A percentile compares a stretch with the other conserved stretches of the same genome.
These are phyloP conservation scores for Tiliacea citrago DNA, from an alignment of 2,888 invertebrate species.

Conservation along the genomic window DNA sequence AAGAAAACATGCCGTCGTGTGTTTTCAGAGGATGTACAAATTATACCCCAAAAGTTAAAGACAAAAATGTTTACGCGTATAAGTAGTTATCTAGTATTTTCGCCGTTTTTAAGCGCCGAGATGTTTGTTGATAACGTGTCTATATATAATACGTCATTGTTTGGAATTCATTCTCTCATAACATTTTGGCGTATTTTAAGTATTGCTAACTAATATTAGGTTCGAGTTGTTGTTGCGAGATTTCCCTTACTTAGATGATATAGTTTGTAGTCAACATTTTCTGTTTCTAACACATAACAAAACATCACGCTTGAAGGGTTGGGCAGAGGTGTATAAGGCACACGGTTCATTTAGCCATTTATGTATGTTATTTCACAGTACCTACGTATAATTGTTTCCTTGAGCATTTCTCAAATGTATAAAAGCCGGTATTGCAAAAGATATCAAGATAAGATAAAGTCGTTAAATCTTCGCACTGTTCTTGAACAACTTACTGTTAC, in stretches of 20 bases:
- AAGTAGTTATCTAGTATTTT: too few species aligned
- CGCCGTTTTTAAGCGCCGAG: too few species aligned
- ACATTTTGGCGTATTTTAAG: not conserved
- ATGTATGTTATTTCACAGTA: not conserved
- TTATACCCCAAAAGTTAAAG: too few species aligned
- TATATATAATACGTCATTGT: too few species aligned
- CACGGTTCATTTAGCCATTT: not conserved
- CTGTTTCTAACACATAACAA: not conserved
- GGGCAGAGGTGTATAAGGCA: too few species aligned
- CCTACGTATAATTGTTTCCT: conserved; percentile 1
- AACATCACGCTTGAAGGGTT: not conserved
- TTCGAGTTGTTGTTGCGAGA: not conserved
- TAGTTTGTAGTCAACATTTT: not conserved
- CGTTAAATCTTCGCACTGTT: conserved; percentile 44
- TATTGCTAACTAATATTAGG: not conserved
- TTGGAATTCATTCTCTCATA: not conserved
- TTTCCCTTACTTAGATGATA: not conserved
- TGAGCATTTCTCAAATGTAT: conserved; percentile 14
- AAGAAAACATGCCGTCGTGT: too few species aligned
- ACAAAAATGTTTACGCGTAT: too few species aligned
- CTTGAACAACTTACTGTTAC: conserved; percentile 28
- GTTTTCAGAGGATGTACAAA: too few species aligned
- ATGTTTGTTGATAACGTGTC: too few species aligned
- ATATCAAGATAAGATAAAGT: conserved; percentile 50
- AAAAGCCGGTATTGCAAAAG: conserved; percentile 21